Conservation (phyloP, 2,888 invertebrate species). For the Tetropium fuscum region DNA sequence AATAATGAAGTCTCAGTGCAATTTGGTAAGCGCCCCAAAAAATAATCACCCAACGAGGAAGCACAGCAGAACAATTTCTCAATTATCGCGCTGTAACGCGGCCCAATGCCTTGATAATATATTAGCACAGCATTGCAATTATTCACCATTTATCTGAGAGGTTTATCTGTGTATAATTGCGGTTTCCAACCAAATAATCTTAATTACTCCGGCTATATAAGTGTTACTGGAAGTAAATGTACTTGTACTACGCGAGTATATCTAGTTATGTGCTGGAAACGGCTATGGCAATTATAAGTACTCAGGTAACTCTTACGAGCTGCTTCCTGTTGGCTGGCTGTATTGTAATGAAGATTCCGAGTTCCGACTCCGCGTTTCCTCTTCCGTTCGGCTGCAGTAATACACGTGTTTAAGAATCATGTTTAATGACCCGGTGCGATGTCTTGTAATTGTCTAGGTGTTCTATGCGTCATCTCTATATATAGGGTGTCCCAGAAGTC, state of each 20-base stretch:
- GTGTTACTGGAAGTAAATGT: conserved; percentile 4
- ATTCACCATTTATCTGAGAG: conserved; percentile 4
- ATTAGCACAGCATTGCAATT: conserved; percentile 7
- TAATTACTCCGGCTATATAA: neutral
- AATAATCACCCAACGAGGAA: neutral
- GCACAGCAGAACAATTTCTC: conserved; percentile 2
- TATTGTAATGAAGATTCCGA: conserved; percentile 6
- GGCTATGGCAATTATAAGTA: conserved; percentile 8
- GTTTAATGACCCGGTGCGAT: too few relatives aligned
- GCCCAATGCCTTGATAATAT: conserved; percentile 6
- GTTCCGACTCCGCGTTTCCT: conserved; percentile 3
- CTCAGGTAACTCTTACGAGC: neutral
- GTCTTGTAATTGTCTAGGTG: too few relatives aligned
- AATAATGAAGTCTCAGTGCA: too few relatives aligned
- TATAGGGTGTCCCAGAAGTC: too few relatives aligned
- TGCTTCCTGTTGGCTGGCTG: conserved; percentile 8
- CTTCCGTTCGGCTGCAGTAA: conserved; percentile 22
- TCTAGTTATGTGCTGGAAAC: neutral
- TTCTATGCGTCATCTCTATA: too few relatives aligned
- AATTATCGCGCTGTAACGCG: conserved; percentile 8
- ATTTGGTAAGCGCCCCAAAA: neutral
- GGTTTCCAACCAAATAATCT: conserved; percentile 8
- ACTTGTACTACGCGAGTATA: conserved; percentile 5
- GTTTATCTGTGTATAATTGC: neutral
- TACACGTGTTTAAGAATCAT: too few relatives aligned